These are phyloP conservation scores for Larimichthys polyactis DNA, from an alignment of 2,113 vertebrate species.

Conservation along the genomic window DNA sequence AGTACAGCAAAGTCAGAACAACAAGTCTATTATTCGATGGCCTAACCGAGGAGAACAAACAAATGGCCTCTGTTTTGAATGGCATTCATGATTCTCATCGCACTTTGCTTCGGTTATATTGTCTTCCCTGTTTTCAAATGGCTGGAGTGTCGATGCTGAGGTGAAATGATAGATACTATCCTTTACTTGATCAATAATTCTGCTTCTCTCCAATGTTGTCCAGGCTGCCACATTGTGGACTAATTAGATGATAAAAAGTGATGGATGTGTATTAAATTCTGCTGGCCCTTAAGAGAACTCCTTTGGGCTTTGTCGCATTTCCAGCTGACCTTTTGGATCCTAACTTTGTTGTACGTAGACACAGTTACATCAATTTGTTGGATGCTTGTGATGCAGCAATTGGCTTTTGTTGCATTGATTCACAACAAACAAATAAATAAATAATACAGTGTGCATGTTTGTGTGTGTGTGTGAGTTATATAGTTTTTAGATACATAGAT, in stretches of 20 bases:
- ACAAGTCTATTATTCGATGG: conserved; percentile 36
- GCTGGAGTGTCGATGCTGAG: conserved; percentile 54
- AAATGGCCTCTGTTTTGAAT: conserved; percentile 43
- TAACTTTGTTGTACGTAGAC: conserved; percentile 89
- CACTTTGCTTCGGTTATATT: conserved; percentile 74
- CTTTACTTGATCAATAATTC: conserved; percentile 93
- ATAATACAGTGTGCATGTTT: no score
- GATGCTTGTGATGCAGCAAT: conserved; percentile 87
- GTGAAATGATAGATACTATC: conserved; percentile 93
- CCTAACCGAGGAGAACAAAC: conserved; percentile 50
- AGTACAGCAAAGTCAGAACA: conserved; percentile 23
- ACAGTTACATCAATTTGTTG: conserved; percentile 90
- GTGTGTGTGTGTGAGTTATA: no score
- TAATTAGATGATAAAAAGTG: conserved; percentile 99
- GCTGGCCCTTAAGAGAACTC: conserved; percentile 87
- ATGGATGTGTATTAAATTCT: conserved; percentile 96
- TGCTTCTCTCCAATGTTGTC: conserved; percentile 87
- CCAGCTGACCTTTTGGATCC: conserved; percentile 95
- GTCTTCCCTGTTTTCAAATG: conserved; percentile 74
- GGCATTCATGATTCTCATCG: conserved; percentile 39
- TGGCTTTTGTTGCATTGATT: conserved; percentile 66
- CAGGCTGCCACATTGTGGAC: conserved; percentile 90
- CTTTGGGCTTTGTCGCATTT: conserved; percentile 91
- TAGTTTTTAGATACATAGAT: background rate
- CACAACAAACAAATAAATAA: background rate